Evolutionary conservation across 2,797 vertebrate species (phyloP).

Genomic region (Hybognathus amarus): DNA sequence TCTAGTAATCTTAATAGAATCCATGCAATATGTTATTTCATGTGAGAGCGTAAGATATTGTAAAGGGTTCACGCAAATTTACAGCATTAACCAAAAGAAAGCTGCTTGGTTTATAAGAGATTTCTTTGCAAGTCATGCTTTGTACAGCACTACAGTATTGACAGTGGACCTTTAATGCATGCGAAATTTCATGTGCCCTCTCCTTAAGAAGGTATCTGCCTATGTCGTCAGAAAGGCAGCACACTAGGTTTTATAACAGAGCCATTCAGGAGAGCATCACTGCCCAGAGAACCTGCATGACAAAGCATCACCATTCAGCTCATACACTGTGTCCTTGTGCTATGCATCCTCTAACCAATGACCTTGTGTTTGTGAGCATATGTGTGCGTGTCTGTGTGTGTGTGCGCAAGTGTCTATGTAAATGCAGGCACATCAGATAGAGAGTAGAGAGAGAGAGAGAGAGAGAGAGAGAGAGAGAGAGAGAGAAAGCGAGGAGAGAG

Average conservation of each 20-base stretch:
- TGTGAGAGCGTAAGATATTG: not conserved
- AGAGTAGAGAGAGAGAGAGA: not conserved
- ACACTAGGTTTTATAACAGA: conserved; percentile 8
- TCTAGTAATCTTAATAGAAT: not conserved
- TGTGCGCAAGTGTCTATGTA: conserved; percentile 6
- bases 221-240: not conserved
- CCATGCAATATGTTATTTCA: not conserved
- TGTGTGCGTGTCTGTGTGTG: not conserved
- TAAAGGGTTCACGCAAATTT: not conserved
- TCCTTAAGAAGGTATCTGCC: not conserved
- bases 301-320: conserved; percentile 23
- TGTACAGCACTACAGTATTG: not conserved
- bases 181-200: too few species aligned
- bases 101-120: not conserved
- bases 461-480: not conserved
- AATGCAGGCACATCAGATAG: conserved; percentile 30
- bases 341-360: not conserved
- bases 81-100: not conserved
- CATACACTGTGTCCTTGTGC: conserved; percentile 15
- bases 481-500: too few species aligned
- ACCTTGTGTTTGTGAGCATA: conserved; percentile 27
- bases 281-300: conserved; percentile 17
- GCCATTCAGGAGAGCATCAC: conserved; percentile 1
- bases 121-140: not conserved
- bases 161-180: not conserved